Evolutionary conservation across 2,797 vertebrate genomes (phyloP), one percentile per base, ranked within the genome.

Genomic region (Tadarida brasiliensis): DNA sequence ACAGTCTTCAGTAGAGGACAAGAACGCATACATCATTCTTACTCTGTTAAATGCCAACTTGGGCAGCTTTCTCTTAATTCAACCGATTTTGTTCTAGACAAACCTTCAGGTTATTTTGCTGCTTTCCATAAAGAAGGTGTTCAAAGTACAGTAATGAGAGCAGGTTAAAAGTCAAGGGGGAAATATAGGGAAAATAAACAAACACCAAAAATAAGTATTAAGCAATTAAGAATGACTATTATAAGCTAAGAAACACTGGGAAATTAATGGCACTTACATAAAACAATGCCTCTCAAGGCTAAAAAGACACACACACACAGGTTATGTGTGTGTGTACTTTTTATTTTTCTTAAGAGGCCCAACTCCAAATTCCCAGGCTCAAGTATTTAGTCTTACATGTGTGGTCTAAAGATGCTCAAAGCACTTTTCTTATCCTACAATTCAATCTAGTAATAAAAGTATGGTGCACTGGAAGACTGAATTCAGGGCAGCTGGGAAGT

Each of bases 391-490:
- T 87, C 5, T 76, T 8, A 87, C 91, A 89, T 96, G 83, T 94
- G 73, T 77, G 95, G 97, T 51, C 78, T 94, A 80, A 96, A 97
- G 93, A 95, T 91, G 91, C 90, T 96, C 93, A 96, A 94, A 97
- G 95, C 90, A 95, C 84, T 96, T 88, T 94, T 95, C 94, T 97
- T 49, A 12, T 97, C 39, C 95, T 95, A 95, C 93, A 97, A 94
- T 97, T 97, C 90, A 96, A 97, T 90, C 90, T 84, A 65, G 95
- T 83, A 94, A 90, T 35, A 39, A 89, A 97, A 56, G 57, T 90
- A 97, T 33, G 59, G 97, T 47, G 28, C 51, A 94, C 57, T 94
- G 93, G 93, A 95, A 97, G 88, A 95, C 56, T 91, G 80, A 95
- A 94, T 96, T 93, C 90, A 89, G 88, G 91, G 87, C 95, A 57